Percentiles rank a stretch among this genome's conserved stretches.
Conservation (phyloP, 2,113 vertebrate genomes). For the Nesoenas mayeri region DNA sequence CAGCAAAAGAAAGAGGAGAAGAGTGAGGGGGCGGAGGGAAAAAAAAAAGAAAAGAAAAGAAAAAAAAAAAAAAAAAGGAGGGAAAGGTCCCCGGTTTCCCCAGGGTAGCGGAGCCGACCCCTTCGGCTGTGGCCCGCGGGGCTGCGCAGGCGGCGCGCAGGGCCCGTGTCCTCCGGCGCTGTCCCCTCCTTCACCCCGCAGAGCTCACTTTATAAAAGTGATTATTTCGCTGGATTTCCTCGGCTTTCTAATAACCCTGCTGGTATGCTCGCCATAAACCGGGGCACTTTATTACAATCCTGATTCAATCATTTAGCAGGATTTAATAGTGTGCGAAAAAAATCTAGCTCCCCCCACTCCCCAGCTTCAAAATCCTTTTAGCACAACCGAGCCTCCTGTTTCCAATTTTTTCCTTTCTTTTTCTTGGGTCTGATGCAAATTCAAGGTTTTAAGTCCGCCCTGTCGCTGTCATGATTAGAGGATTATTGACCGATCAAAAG, state of each 20-base stretch:
- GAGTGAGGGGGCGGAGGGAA: neutral
- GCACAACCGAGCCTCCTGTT: constrained; percentile 43
- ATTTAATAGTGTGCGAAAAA: constrained; percentile 68
- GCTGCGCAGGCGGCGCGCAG: neutral
- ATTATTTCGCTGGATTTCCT: constrained; percentile 63
- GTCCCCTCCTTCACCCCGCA: constrained; percentile 61
- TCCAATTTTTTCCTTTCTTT: constrained; percentile 56
- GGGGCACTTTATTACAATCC: constrained; percentile 31
- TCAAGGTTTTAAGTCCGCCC: neutral
- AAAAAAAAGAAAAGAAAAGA: too few species aligned
- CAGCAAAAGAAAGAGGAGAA: neutral
- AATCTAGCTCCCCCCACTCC: neutral
- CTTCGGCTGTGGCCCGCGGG: neutral
- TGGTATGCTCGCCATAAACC: constrained; percentile 43
- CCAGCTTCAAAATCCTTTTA: neutral
- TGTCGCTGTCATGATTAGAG: neutral
- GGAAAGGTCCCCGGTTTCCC: neutral
- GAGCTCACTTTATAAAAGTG: constrained; percentile 63
- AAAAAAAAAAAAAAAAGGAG: neutral
- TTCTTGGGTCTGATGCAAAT: constrained; percentile 33
- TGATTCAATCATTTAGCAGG: constrained; percentile 67
- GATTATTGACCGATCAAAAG: neutral
- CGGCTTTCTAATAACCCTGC: constrained; percentile 48
- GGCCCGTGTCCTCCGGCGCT: constrained; percentile 15
- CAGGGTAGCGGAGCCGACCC: neutral